A percentile compares a stretch with the other conserved stretches of the same genome.
Evolutionary conservation across 2,113 vertebrate genomes (phyloP).

Genomic region (Microcebus murinus): DNA sequence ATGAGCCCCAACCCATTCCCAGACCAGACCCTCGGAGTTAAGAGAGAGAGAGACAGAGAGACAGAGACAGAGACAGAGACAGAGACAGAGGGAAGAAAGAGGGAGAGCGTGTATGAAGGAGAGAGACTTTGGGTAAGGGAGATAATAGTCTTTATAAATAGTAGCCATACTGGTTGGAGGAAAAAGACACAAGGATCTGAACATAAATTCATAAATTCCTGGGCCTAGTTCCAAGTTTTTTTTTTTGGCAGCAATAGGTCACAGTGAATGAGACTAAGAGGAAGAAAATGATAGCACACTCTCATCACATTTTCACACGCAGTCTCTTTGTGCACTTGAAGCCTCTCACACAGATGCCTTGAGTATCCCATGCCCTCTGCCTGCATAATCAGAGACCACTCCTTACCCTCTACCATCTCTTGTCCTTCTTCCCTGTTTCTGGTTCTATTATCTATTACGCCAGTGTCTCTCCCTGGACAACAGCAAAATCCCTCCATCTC

Average conservation of each 20-base stretch:
- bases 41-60: background rate
- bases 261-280: background rate
- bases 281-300: background rate
- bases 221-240: background rate
- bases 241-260: background rate
- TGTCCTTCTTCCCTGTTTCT: background rate
- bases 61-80: fast-evolving
- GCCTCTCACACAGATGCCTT: background rate
- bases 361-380: background rate
- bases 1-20: background rate
- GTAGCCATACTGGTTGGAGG: background rate
- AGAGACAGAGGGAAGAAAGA: fast-evolving
- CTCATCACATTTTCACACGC: background rate
- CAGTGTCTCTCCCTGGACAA: background rate
- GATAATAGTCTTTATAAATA: background rate
- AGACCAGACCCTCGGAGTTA: background rate
- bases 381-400: background rate
- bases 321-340: background rate
- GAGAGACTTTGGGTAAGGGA: background rate
- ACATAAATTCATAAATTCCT: background rate
- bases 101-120: background rate
- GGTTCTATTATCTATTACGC: background rate
- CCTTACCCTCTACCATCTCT: background rate
- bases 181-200: background rate
- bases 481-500: background rate